Percentiles rank a stretch among this genome's conserved stretches.
These are phyloP conservation scores for Scaptomyza pallida DNA, from an alignment of 1,140 invertebrate genomes.

Conservation along the genomic window DNA sequence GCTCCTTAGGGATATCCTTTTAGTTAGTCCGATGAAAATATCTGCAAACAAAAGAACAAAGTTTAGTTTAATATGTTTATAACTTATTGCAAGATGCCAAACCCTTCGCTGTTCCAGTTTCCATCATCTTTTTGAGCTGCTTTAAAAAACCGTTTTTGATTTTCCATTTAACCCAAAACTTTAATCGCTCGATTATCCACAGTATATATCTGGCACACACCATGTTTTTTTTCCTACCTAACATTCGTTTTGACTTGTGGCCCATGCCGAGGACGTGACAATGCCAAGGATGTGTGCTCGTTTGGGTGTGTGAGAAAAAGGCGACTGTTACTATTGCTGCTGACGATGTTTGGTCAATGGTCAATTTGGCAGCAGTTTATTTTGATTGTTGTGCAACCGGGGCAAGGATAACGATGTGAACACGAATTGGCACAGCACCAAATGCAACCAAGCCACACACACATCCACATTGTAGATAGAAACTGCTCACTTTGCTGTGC, in stretches of 20 bases:
- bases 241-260: conserved; percentile 48
- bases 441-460: conserved; percentile 24
- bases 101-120: neutral
- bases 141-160: conserved; percentile 4
- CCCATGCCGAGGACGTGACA: conserved; percentile 61
- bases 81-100: too few relatives aligned
- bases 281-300: conserved; percentile 39
- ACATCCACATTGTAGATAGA: neutral
- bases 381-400: conserved; percentile 82
- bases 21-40: too few relatives aligned
- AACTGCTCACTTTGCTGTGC: neutral
- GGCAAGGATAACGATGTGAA: conserved; percentile 76
- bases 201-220: conserved; percentile 7
- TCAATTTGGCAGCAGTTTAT: conserved; percentile 84
- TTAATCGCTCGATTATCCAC: neutral
- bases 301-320: neutral
- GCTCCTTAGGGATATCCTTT: too few relatives aligned
- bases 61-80: too few relatives aligned
- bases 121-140: neutral
- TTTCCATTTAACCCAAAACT: neutral
- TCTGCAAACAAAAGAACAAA: too few relatives aligned
- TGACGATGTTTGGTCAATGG: conserved; percentile 81
- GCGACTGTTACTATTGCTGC: conserved; percentile 33
- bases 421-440: conserved; percentile 65
- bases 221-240: conserved; percentile 22